Evolutionary conservation across 2,888 invertebrate genomes (phyloP), one percentile per base, ranked within the genome.

Genomic region (Lasioglossum oenotherae): DNA sequence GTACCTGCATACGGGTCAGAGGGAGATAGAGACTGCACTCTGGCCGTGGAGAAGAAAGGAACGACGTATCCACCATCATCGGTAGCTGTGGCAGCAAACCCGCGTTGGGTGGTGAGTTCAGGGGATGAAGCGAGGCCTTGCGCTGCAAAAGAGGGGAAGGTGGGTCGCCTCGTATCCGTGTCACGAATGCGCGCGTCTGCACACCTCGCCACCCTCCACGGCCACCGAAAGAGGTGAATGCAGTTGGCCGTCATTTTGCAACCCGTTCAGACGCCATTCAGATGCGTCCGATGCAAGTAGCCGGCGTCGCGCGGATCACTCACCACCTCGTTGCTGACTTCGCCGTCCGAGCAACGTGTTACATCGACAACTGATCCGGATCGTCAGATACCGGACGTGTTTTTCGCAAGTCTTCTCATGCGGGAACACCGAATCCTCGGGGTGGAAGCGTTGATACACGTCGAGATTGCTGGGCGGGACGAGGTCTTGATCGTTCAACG

Each of bases 141-240:
- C 83, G 84, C 81, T 77, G 86, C 74, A 31, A 81, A 83, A 85
- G 84, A 88, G 88, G 77, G 87, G 83, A 82, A 84, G 87, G 87
- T 84, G 85, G 87, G 82, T 82, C 87, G 84, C 80, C 82, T 87
- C 89, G 92, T 89, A 93, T 92, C 92, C 92, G 92, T 94, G 94
- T 93, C 93, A 93, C 92, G 94, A 93, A 92, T 94, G 94, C 94
- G 94, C 94, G 93, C 94, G 94, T 91, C 92, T 92, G 86, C 85
- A 90, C 71, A 71, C 85, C 82, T 89, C 88, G 82, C 85, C 87
- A 79, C 91, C 87, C 87, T 91, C 88, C 87, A 87, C 89, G 84
- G 85, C 87, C 87, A 87, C 81, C 89, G 89, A 87, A 89, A 89
- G 88, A 89, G 89, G 90, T 93, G 92, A 94, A 94, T 94, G 94